Base-by-base conservation (phyloP, 2,888 invertebrate genomes). In the Lysandra bellargus region DNA sequence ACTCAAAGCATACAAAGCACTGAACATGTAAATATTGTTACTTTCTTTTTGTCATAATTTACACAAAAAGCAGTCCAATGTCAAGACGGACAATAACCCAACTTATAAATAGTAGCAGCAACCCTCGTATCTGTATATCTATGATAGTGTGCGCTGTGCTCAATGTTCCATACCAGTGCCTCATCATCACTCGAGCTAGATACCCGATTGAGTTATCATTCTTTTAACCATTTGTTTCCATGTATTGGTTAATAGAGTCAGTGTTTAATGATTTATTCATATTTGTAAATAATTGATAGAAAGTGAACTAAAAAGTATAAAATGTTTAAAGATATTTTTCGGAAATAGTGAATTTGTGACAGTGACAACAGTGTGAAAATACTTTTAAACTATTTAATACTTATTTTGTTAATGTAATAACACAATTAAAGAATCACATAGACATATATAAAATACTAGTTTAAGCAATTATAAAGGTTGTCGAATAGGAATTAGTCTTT, bases 131-230 rank as follows among this genome's bases (percentile, higher is more conserved):
- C 80, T 83, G 81, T 82, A 79, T 81, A 81, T 81, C 82, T 82
- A 83, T 81, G 84, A 79, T 83, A 85, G 83, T 85, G 86, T 86
- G 88, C 87, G 88, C 87, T 84, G 91, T 93, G 94, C 86, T 91
- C 93, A 93, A 81, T 92, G 92, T 93, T 94, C 94, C 94, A 90
- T 83, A 85, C 88, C 91, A 92, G 86, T 93, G 92, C 87, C 80
- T 88, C 88, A 86, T 87, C 90, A 90, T 89, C 91, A 89, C 88
- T 88, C 88, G 88, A 85, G 84, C 89, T 88, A 86, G 84, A 83
- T 86, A 86, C 87, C 86, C 83, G 87, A 87, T 85, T 84, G 87
- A 74, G 74, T 77, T 49, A 79, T 44, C 76, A 78, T 60, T 73
- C 60, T 57, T 78, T 78, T 73, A 77, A 60, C 3, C 30, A 17